phyloP scores from a whole-genome alignment of 2,797 vertebrate species.

The Enteromius viviparus region DNA sequence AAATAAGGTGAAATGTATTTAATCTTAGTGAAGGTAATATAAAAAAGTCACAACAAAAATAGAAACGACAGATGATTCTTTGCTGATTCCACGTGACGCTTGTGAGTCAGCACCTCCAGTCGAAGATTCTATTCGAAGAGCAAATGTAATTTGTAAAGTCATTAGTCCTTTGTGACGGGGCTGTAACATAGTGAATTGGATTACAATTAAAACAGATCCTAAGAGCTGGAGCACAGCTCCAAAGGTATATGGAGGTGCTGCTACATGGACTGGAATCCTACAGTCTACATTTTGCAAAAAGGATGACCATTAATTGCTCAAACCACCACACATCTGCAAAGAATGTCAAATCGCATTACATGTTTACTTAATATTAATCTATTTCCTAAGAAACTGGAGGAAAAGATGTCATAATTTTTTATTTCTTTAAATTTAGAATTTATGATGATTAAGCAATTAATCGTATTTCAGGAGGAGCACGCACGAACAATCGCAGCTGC shows the following conservation, averaged over 20 bases:
- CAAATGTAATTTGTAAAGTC: conserved; percentile 10
- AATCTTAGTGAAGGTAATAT: not conserved
- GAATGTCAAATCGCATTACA: too few species aligned
- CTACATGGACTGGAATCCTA: not conserved
- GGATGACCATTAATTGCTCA: not conserved
- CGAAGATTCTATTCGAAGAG: not conserved
- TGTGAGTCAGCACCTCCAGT: not conserved
- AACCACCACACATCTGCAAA: not conserved
- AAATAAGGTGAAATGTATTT: not conserved
- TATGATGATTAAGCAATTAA: too few species aligned
- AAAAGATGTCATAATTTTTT: too few species aligned
- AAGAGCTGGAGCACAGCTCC: not conserved
- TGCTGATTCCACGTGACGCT: not conserved
- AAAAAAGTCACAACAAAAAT: not conserved
- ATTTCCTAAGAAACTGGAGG: not conserved
- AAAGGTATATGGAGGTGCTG: not conserved
- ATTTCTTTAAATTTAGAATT: too few species aligned
- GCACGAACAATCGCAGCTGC: too few species aligned
- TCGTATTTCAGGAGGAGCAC: too few species aligned
- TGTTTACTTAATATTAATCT: not conserved
- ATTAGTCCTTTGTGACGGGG: not conserved
- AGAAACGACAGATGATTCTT: not conserved
- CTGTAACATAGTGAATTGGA: not conserved
- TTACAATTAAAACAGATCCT: not conserved
- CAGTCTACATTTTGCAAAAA: not conserved